A percentile compares a stretch with the other conserved stretches of the same genome.
Conservation (phyloP, 2,797 vertebrate genomes). For the Chromobotia macracanthus region DNA sequence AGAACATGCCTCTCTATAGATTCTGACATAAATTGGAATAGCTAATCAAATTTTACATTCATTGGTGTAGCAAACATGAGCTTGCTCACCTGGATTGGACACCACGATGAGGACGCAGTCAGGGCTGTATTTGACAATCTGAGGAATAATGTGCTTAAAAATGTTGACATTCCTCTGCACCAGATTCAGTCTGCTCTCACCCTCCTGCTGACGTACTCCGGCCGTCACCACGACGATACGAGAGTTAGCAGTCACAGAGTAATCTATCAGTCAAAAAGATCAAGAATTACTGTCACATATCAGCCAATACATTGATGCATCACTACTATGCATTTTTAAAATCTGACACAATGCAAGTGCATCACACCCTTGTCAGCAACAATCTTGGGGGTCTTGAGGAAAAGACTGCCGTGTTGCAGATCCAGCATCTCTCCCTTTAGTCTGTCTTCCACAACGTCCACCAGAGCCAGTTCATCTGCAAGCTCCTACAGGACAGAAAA, state of each 20-base stretch:
- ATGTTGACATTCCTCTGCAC: constrained; percentile 97
- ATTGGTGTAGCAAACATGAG: neutral
- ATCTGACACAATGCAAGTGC: neutral
- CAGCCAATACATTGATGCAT: neutral
- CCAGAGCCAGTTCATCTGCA: constrained; percentile 91
- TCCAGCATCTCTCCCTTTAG: constrained; percentile 97
- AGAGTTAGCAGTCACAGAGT: constrained; percentile 90
- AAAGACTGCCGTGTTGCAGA: constrained; percentile 91
- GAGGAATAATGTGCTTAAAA: constrained; percentile 93
- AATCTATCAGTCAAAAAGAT: constrained; percentile 76
- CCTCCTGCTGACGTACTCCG: constrained; percentile 95
- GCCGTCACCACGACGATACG: constrained; percentile 93
- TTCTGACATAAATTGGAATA: too few species aligned
- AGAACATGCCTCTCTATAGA: neutral
- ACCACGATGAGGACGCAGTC: constrained; percentile 91
- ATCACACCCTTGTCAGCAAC: constrained; percentile 89
- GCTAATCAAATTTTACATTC: too few species aligned
- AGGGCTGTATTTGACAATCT: constrained; percentile 91
- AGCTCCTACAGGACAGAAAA: constrained; percentile 75
- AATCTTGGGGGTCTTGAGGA: constrained; percentile 92
- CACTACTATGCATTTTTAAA: neutral
- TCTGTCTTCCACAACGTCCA: constrained; percentile 94
- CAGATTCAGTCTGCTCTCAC: constrained; percentile 92
- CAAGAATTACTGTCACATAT: neutral
- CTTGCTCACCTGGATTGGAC: constrained; percentile 89